A percentile compares a stretch with the other conserved stretches of the same genome.
phyloP scores from a whole-genome alignment of 1,140 invertebrate genomes.

The Oncopeltus fasciatus region DNA sequence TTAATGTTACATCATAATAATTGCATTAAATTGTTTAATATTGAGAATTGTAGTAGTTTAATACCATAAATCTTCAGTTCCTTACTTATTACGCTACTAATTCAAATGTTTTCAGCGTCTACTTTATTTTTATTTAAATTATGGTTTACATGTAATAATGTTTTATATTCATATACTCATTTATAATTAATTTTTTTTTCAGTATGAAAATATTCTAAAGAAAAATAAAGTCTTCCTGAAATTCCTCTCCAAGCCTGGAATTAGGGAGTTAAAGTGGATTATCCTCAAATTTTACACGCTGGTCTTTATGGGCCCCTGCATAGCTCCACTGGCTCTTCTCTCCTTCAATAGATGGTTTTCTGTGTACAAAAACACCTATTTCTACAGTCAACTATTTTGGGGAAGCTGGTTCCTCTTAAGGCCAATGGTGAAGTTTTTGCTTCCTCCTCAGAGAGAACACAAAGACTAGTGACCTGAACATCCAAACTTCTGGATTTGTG shows the following conservation, averaged over 20 bases:
- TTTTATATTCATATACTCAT: not conserved
- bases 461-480: no score
- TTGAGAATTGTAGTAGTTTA: no score
- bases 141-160: not conserved
- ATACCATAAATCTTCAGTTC: not conserved
- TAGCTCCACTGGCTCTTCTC: constrained; percentile 65
- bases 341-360: constrained; percentile 46
- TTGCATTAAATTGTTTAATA: no score
- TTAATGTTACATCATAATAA: no score
- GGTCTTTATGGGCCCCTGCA: constrained; percentile 71
- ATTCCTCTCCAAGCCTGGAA: constrained; percentile 22
- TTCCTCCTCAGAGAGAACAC: constrained; percentile 20
- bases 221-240: constrained; percentile 34
- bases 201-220: constrained; percentile 38
- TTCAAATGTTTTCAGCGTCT: not conserved
- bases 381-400: constrained; percentile 46
- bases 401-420: constrained; percentile 40
- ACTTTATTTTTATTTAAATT: not conserved
- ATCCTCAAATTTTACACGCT: constrained; percentile 60
- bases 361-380: constrained; percentile 45
- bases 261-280: constrained; percentile 32
- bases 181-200: constrained; percentile 23
- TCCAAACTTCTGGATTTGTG: no score
- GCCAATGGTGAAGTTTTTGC: constrained; percentile 30
- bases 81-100: not conserved